phyloP scores from a whole-genome alignment of 1,140 invertebrate genomes.

The Heliothis virescens region DNA sequence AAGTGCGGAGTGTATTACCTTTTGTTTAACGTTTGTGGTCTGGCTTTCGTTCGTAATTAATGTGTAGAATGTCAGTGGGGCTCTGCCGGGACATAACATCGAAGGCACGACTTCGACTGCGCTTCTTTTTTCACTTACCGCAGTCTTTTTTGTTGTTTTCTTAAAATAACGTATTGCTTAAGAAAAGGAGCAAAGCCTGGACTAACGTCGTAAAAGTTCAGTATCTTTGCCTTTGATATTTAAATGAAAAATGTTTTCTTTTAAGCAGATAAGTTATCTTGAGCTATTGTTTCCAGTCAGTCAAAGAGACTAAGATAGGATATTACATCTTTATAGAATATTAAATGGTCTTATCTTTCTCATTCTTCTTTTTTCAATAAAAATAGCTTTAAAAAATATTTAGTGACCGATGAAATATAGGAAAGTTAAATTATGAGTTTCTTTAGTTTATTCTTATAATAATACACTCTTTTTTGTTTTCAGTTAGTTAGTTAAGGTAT shows the following conservation, averaged over 20 bases:
- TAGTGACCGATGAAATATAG: no score
- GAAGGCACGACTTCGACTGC: constrained; percentile 36
- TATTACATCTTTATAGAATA: constrained; percentile 3
- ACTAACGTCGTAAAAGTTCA: constrained; percentile 1
- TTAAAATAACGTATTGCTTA: constrained; percentile 38
- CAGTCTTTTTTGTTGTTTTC: constrained; percentile 19
- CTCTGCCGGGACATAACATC: constrained; percentile 56
- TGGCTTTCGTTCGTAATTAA: constrained; percentile 72
- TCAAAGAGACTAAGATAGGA: constrained; percentile 8
- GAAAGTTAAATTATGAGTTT: no score
- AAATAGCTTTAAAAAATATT: no score
- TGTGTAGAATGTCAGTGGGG: constrained; percentile 60
- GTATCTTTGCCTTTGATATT: constrained; percentile 9
- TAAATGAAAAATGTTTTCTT: constrained; percentile 33
- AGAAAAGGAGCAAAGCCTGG: constrained; percentile 3
- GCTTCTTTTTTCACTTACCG: constrained; percentile 43
- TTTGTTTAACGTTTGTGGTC: constrained; percentile 70
- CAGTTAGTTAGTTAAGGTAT: no score
- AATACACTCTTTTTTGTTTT: no score
- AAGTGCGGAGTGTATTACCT: constrained; percentile 74
- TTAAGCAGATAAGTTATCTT: constrained; percentile 24
- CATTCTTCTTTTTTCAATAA: no score
- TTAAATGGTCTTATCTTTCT: no score
- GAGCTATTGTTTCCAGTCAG: constrained; percentile 37
- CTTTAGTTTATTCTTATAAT: no score